Evolutionary conservation across 64 coral and sea anemone species (phyloP), one percentile per base, ranked within the genome.

Genomic region (Porites australiensis): DNA sequence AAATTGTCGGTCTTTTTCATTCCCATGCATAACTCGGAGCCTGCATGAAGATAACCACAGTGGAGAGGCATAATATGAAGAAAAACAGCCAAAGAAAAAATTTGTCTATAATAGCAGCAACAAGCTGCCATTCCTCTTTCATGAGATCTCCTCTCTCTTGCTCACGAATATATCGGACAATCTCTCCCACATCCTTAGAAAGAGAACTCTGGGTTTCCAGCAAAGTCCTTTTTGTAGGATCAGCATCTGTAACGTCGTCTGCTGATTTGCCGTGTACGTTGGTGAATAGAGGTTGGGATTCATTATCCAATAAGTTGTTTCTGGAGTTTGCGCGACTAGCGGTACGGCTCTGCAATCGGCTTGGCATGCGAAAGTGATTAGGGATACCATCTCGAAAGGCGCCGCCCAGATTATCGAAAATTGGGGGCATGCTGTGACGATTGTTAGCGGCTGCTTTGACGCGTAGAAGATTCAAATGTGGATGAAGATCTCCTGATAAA

Each of bases 41-140:
- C n/a, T 95, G 80, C 65, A 95, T 44, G 54, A 95, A 95, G 20
- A 91, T 84, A 13, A 95, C 84, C 7, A 79, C 44, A 8, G 88
- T 95, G 61, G 89, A 91, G 16, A 95, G 13, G 7, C 68, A 50
- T 72, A 91, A 46, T 23, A 95, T 70, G 13, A 77, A 20, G 58
- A 95, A 59, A 55, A 95, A 95, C 44, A 95, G 69, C 65, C 89
- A 95, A 62, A 95, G 67, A 54, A 95, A 95, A 60, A 95, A 95
- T 22, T 91, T 73, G 67, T 95, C 93, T 3, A 95, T 89, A 44
- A 95, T 95, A 53, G 75, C 44, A 8, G 88, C 93, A 2, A 95
- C 77, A 6, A 95, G 89, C 9, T 90, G 65, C 93, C 93, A 95
- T 13, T 95, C 93, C 13, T 87, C 89, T 14, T 91, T 95, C 82